Evolutionary conservation across 2,113 vertebrate species (phyloP).

Genomic region (Sinocyclocheilus rhinocerous): DNA sequence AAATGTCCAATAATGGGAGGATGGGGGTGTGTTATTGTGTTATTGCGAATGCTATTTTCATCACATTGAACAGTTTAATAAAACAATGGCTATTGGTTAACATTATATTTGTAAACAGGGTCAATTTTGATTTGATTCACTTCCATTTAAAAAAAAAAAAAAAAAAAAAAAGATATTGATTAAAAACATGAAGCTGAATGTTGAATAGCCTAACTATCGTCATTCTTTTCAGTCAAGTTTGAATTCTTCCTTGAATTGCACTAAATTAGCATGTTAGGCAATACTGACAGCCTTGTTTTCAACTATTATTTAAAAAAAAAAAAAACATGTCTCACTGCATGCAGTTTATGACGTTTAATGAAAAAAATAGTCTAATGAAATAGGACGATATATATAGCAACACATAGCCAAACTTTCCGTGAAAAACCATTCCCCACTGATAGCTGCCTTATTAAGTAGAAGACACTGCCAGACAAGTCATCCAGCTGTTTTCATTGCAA

Average conservation of each 20-base stretch:
- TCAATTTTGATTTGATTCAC: background rate
- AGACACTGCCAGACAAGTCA: conserved; percentile 68
- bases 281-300: background rate
- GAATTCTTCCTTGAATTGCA: background rate
- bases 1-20: background rate
- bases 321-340: conserved; percentile 54
- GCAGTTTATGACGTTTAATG: conserved; percentile 42
- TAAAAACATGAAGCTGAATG: background rate
- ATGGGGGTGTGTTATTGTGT: no score
- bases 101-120: background rate
- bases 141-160: no score
- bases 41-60: background rate
- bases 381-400: conserved; percentile 1
- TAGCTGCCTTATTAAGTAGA: conserved; percentile 67
- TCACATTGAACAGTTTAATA: background rate
- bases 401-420: conserved; percentile 62
- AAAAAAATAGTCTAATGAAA: background rate
- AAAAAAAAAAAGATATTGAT: background rate
- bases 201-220: background rate
- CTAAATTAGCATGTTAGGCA: background rate
- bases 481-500: conserved; percentile 61
- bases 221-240: background rate
- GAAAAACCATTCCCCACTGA: conserved; percentile 67
- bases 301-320: background rate
- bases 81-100: background rate